phyloP scores from a whole-genome alignment of 2,113 vertebrate genomes.

The Lycocorax pyrrhopterus region DNA sequence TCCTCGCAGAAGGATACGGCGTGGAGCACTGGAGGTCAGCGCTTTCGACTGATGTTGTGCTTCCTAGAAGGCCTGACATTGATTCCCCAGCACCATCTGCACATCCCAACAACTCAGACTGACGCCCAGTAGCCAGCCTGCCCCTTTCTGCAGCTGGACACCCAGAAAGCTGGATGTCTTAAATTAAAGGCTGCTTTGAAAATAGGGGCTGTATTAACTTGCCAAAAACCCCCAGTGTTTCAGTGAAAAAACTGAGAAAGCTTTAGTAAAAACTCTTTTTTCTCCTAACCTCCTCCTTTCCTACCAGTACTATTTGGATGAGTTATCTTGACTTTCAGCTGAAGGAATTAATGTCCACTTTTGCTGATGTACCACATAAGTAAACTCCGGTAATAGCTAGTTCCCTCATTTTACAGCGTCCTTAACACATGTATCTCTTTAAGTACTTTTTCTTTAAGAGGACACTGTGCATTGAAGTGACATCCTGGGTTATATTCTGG shows the following conservation, averaged over 20 bases:
- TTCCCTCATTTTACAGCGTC: background rate
- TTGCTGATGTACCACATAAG: background rate
- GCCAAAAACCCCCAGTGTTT: background rate
- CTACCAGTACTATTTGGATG: background rate
- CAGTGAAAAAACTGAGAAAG: background rate
- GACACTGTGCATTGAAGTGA: background rate
- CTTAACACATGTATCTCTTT: background rate
- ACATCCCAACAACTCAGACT: background rate
- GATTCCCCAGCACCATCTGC: background rate
- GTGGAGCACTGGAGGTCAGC: background rate
- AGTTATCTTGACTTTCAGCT: background rate
- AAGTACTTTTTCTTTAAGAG: background rate
- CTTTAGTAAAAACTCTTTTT: background rate
- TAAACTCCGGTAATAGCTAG: background rate
- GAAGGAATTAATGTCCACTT: background rate
- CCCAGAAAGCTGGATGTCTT: background rate
- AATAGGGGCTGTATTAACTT: background rate
- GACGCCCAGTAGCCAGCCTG: fast-evolving
- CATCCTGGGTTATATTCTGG: background rate
- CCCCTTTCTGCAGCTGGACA: background rate
- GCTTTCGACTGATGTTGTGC: background rate
- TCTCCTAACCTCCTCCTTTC: background rate
- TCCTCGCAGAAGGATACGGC: background rate
- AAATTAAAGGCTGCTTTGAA: background rate
- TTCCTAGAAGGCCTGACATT: background rate